Conservation (phyloP, 2,888 invertebrate genomes). For the Eupithecia subfuscata region DNA sequence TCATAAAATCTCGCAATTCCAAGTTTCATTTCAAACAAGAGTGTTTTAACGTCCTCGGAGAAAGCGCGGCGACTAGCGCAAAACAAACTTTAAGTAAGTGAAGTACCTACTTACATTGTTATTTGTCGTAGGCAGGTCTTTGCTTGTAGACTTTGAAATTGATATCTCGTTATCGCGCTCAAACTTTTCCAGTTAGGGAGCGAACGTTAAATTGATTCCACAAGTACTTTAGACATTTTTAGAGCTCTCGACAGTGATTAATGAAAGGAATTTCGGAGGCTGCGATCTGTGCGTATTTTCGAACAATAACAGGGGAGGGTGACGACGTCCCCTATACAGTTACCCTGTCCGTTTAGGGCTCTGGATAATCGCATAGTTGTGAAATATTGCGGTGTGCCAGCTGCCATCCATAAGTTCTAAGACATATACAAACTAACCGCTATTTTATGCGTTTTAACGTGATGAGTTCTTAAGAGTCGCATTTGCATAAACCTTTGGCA, state of each 20-base stretch:
- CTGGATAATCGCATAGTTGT: conserved; percentile 68
- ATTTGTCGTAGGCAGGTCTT: conserved; percentile 38
- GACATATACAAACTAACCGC: conserved; percentile 55
- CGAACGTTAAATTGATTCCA: conserved; percentile 79
- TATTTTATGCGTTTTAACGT: conserved; percentile 71
- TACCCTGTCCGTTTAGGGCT: conserved; percentile 59
- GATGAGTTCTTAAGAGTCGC: conserved; percentile 68
- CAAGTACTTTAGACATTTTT: conserved; percentile 78
- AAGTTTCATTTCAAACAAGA: conserved; percentile 37
- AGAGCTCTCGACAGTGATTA: conserved; percentile 81
- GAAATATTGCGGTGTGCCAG: conserved; percentile 69
- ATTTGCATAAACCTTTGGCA: conserved; percentile 71
- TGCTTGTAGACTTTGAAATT: conserved; percentile 61
- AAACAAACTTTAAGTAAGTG: conserved; percentile 32
- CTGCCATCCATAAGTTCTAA: conserved; percentile 58
- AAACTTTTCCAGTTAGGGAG: conserved; percentile 73
- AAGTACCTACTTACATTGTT: conserved; percentile 36
- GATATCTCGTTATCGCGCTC: conserved; percentile 74
- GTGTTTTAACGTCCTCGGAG: conserved; percentile 32
- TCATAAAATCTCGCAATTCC: conserved; percentile 39
- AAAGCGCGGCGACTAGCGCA: conserved; percentile 34
- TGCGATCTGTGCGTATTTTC: conserved; percentile 57
- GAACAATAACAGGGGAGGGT: conserved; percentile 69
- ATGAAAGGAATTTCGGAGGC: conserved; percentile 78
- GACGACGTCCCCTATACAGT: conserved; percentile 59